These are phyloP conservation scores for Omphaloscelis lunosa DNA, from an alignment of 2,888 invertebrate genomes.

Conservation along the genomic window DNA sequence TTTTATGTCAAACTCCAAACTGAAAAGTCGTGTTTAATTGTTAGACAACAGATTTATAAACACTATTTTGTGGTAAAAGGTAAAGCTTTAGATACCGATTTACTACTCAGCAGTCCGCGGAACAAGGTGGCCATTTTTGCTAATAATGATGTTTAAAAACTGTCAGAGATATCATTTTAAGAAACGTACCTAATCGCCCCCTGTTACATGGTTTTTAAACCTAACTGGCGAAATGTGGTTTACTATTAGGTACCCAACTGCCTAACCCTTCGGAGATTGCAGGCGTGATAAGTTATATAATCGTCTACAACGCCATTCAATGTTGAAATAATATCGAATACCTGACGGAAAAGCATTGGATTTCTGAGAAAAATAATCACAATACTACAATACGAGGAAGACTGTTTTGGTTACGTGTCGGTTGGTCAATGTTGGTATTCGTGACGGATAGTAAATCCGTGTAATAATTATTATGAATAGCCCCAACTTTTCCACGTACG, in stretches of 20 bases:
- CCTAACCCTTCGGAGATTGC: too few relatives aligned
- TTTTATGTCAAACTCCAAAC: too few relatives aligned
- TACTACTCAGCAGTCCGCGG: not conserved
- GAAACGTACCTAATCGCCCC: not conserved
- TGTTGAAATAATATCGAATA: not conserved
- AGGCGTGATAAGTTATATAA: too few relatives aligned
- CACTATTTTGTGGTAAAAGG: too few relatives aligned
- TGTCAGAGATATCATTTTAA: not conserved
- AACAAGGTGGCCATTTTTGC: not conserved
- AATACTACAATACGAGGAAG: not conserved
- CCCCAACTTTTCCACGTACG: slow-evolving; percentile 10
- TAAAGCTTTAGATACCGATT: not conserved
- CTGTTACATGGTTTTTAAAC: too few relatives aligned
- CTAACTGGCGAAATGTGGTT: too few relatives aligned
- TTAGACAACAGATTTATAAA: too few relatives aligned
- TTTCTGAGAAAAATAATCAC: not conserved
- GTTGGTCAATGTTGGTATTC: not conserved
- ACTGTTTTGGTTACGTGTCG: not conserved
- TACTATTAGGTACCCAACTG: too few relatives aligned
- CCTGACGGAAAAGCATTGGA: not conserved
- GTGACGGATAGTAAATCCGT: not conserved
- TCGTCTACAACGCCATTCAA: not conserved
- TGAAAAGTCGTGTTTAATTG: too few relatives aligned
- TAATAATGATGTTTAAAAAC: not conserved
- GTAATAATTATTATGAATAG: slow-evolving; percentile 19